Base-by-base conservation (phyloP, 2,888 invertebrate genomes). In the Dyspetes luteomarginatus region DNA sequence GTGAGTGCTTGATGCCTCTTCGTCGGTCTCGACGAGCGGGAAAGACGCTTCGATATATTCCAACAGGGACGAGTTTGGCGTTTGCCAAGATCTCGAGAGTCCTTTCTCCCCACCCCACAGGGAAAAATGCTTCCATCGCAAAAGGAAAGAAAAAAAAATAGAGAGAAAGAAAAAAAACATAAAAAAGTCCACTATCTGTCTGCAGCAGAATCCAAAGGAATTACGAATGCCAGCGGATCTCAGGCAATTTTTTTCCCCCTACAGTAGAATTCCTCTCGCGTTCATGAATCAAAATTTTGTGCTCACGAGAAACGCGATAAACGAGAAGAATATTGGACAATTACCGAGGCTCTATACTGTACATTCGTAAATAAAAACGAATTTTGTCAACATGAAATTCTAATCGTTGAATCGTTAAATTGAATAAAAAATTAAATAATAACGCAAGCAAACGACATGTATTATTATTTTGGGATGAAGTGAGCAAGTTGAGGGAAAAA, bases 21-120 rank as follows among this genome's bases (percentile, higher is more conserved):
- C n/a, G 77, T 78, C 72, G 82, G 75, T 64, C 65, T 58, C 67
- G 71, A 56, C 60, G 69, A 73, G 77, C 60, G 75, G 81, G 69
- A 78, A 81, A 79, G 78, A 72, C 52, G 74, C 56, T 80, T 81
- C 83, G 81, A 84, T 84, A 86, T 84, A 86, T 85, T 84, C 86
- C 82, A 81, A 82, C 81, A 82, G 83, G 83, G 85, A 85, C 86
- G 86, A 82, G 87, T 87, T 87, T 88, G 86, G 85, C 87, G 85
- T 87, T 88, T 86, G 86, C 85, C 85, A 87, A 84, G 85, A 88
- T 86, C 86, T 83, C 82, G 82, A 79, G 82, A 85, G 84, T 84
- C 72, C 72, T 72, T 65, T 75, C 68, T 48, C 69, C 67, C 65
- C 69, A n/a, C n/a, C n/a, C n/a, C n/a, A n/a, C n/a, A n/a, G n/a